Evolutionary conservation across 2,797 vertebrate genomes (phyloP), one percentile per base, ranked within the genome.

Genomic region (Alosa sapidissima): DNA sequence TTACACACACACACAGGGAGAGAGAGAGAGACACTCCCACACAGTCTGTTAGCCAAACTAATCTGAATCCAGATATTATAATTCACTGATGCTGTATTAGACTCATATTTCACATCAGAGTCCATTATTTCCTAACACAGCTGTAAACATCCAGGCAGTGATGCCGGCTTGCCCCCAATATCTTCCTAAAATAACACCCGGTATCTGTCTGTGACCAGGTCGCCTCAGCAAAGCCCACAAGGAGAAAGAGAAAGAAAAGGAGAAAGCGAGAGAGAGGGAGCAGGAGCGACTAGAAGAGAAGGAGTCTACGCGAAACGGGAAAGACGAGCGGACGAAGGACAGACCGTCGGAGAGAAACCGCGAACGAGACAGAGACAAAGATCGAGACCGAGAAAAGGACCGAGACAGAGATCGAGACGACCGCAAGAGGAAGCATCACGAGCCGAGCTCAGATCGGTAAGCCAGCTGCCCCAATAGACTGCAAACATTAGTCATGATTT

Each of bases 351-450:
- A 94, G 36, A 91, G 88, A 84, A 88, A 89, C 10, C 82, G 86
- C 60, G 86, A 84, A 45, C 33, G 45, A 85, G 89, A 89, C 81
- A 91, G 87, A 89, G 91, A 94, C 2, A 91, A 94, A 55, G 89
- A 41, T 21, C 55, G 24, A 28, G n/a, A 65, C 13, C 2, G 9
- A 85, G 89, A 89, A 81, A 92, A 87, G 88, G 91, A 94, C 1
- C 91, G 94, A 48, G 88, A 55, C 19, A 58, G 33, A 28, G 86
- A 87, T 5, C 8, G 81, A 28, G 85, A 88, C 75, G 83, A 87
- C 62, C 88, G 92, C 87, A 96, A 95, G 88, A 94, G 94, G 85
- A 96, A 95, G 89, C 90, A 94, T 86, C 85, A 54, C 85, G 94
- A 94, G 19, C 90, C 93, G 0, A 93, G 93, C 90, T 89, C 81